Conservation (phyloP, 2,797 vertebrate species). For the Anableps anableps region DNA sequence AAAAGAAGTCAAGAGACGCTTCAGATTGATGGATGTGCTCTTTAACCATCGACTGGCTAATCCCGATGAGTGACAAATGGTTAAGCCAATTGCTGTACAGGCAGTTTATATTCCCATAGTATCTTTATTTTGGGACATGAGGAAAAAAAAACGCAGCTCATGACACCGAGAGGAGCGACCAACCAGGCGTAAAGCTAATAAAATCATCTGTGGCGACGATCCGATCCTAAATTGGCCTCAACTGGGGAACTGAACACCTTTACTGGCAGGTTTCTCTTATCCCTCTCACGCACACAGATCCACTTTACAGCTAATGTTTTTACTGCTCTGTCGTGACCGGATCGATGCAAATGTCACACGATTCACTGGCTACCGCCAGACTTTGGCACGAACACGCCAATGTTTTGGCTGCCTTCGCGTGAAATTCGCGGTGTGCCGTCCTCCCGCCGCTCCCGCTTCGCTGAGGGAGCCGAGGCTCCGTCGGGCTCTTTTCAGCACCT, state of each 20-base stretch:
- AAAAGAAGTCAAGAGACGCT: slow-evolving; percentile 49
- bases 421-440: slow-evolving; percentile 31
- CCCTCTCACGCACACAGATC: slow-evolving; percentile 12
- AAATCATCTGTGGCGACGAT: slow-evolving; percentile 59
- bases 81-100: slow-evolving; percentile 77
- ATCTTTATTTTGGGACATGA: slow-evolving; percentile 75
- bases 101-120: slow-evolving; percentile 72
- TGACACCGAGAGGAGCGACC: slow-evolving; percentile 64
- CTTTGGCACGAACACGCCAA: slow-evolving; percentile 47
- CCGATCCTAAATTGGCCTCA: slow-evolving; percentile 53
- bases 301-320: slow-evolving; percentile 49
- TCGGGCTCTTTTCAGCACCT: slow-evolving; percentile 62
- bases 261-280: slow-evolving; percentile 18
- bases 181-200: slow-evolving; percentile 63
- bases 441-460: slow-evolving; percentile 24
- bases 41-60: slow-evolving; percentile 76
- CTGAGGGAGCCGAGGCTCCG: slow-evolving; percentile 31
- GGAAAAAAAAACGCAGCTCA: slow-evolving; percentile 32
- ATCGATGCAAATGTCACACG: slow-evolving; percentile 75
- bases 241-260: slow-evolving; percentile 35
- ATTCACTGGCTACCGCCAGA: slow-evolving; percentile 51
- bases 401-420: slow-evolving; percentile 66
- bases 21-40: slow-evolving; percentile 74
- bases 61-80: slow-evolving; percentile 75
- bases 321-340: slow-evolving; percentile 71